Conservation (phyloP, 2,888 invertebrate species). For the Gandaritis pyraliata region DNA sequence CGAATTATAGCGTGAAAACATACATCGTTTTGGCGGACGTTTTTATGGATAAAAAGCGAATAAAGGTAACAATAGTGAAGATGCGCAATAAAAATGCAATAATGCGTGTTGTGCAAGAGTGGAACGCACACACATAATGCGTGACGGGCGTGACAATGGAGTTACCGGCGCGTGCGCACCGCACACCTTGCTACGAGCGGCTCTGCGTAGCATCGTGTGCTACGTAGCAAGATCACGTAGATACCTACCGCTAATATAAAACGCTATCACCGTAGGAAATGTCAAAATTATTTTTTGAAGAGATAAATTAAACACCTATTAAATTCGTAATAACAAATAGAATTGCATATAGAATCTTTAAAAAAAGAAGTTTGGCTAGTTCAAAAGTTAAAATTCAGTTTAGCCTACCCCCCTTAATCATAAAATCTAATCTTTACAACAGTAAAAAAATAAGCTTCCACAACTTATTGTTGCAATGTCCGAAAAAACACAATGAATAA, state of each 20-base stretch:
- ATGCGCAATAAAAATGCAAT: slow-evolving; percentile 82
- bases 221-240: slow-evolving; percentile 17
- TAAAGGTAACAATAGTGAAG: slow-evolving; percentile 80
- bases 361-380: slow-evolving; percentile 2
- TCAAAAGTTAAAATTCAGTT: slow-evolving; percentile 34
- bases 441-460: slow-evolving; percentile 60
- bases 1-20: slow-evolving; percentile 79
- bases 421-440: slow-evolving; percentile 52
- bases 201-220: slow-evolving; percentile 25
- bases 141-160: slow-evolving; percentile 76
- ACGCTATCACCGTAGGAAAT: background rate
- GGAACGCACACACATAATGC: slow-evolving; percentile 59
- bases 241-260: too few species aligned
- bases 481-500: slow-evolving; percentile 69
- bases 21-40: slow-evolving; percentile 72
- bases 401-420: slow-evolving; percentile 54
- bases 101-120: slow-evolving; percentile 67
- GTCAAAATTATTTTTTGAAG: too few species aligned
- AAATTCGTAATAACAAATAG: too few species aligned
- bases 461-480: slow-evolving; percentile 59
- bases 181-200: slow-evolving; percentile 64
- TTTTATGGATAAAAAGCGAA: slow-evolving; percentile 74
- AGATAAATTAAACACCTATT: too few species aligned
- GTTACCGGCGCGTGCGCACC: slow-evolving; percentile 71
- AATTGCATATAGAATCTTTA: too few species aligned